Base-by-base conservation (phyloP, 1,140 invertebrate genomes). In the Aphelenchoides fujianensis region DNA sequence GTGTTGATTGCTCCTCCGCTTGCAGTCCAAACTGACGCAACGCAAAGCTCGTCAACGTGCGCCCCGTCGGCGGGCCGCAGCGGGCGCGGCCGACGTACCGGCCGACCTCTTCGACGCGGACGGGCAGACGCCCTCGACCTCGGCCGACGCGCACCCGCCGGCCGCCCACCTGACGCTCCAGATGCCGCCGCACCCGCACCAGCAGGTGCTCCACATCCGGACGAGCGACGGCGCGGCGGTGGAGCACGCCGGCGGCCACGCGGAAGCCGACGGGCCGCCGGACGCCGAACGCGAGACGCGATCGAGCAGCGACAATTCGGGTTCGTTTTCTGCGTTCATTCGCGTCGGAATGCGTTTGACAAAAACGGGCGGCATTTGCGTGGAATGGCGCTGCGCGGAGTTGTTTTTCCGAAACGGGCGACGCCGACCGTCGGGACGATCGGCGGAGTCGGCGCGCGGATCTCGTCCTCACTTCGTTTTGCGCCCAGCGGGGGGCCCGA, bases 21-120 rank as follows among this genome's bases (percentile, higher is more conserved):
- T 59, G 28, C 19, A 59, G 55, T n/a, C 19, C 55, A 59, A 59
- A 19, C 55, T 59, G 55, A 59, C 55, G 55, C 55, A 59, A 59
- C 5, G 55, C 28, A 59, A 59, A 19, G 27, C 55, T 19, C 5
- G 55, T 30, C 55, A 59, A 59, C 55, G 55, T 48, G 41, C 5
- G 55, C 55, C 55, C 5, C 55, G 55, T 30, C 5, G 55, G 55
- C 55, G 5, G 12, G 5, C 28, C 55, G 55, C 41, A 12, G 41
- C 23, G 12, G 41, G 12, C 12, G 12, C 41, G 41, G 12, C 12
- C 23, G 23, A 48, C 23, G 12, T 12, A 48, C 41, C 41, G 41
- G 41, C 23, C 41, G 41, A 48, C 23, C 41, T 48, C 12, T 48
- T 48, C 23, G 23, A 48, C 23, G 23, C 41, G 41, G 41, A 48